Base-by-base conservation (phyloP, 2,797 vertebrate genomes). In the Alosa sapidissima region DNA sequence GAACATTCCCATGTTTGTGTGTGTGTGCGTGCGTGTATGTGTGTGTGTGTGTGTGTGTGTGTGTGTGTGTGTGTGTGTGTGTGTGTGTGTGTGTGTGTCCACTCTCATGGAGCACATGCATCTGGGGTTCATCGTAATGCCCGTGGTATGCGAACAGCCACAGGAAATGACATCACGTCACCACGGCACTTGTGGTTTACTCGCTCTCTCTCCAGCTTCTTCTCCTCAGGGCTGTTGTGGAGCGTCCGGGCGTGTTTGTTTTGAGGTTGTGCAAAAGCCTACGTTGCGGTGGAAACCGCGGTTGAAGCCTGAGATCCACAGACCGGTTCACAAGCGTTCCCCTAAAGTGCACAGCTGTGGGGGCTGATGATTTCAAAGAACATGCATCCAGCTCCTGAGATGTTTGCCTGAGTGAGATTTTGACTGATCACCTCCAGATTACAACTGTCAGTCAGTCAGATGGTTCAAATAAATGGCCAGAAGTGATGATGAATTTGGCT, bases 111-210 rank as follows among this genome's bases (percentile, higher is more conserved):
- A 24, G 19, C 21, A 68, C 65, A 14, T 8, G 33, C 8, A 1
- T 41, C 36, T 28, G 2, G 48, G 55, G 33, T 62, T 78, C 48
- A 13, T 78, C 21, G 21, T 81, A 81, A 68, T 52, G n/a, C n/a
- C 52, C 72, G 33, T 16, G 52, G n/a, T 82, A 81, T 75, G 58
- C 11, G 5, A 21, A 75, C 48, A 1, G 2, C 19, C 82, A n/a
- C 19, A 83, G 51, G 45, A 85, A 84, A 84, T 86, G n/a, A 82
- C 72, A 45, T 78, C 72, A 78, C 75, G 58, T 11, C 24, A 48
- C 48, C 51, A 24, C 14, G 16, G 54, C 21, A 33, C 33, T 24
- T 81, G 54, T 41, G 11, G 49, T 2, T 58, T 41, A 48, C 62
- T 65, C 14, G 19, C 72, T 45, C 41, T 41, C 68, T 75, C 33